Percentiles rank a stretch among this genome's conserved stretches.
Evolutionary conservation across 2,113 vertebrate genomes (phyloP).

Genomic region (Arvicanthis niloticus): DNA sequence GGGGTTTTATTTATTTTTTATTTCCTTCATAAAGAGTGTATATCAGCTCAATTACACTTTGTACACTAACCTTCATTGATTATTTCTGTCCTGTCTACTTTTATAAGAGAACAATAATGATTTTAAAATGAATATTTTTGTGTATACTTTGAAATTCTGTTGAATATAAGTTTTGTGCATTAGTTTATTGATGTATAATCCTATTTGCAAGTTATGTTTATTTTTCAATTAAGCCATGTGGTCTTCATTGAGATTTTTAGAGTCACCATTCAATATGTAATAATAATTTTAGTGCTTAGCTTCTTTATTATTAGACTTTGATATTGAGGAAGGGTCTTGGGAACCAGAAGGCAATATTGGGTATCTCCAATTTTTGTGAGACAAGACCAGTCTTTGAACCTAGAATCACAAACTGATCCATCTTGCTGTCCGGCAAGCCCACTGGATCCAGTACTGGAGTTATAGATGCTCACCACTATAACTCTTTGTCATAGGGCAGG

Average conservation of each 20-base stretch:
- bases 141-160: neutral
- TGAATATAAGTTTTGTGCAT: neutral
- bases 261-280: neutral
- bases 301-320: neutral
- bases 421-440: neutral
- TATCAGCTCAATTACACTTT: neutral
- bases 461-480: neutral
- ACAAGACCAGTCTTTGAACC: neutral
- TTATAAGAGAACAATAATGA: neutral
- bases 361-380: neutral
- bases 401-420: neutral
- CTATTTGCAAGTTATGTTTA: neutral
- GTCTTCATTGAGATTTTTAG: neutral
- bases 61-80: neutral
- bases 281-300: neutral
- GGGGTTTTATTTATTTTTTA: neutral
- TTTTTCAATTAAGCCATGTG: neutral
- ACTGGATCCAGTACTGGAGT: neutral
- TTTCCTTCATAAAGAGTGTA: neutral
- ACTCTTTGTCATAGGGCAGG: neutral
- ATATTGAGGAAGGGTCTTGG: neutral
- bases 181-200: neutral
- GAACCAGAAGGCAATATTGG: neutral
- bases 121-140: neutral
- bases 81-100: neutral